Evolutionary conservation across 2,888 invertebrate genomes (phyloP).

Genomic region (Macroteleia sp.): DNA sequence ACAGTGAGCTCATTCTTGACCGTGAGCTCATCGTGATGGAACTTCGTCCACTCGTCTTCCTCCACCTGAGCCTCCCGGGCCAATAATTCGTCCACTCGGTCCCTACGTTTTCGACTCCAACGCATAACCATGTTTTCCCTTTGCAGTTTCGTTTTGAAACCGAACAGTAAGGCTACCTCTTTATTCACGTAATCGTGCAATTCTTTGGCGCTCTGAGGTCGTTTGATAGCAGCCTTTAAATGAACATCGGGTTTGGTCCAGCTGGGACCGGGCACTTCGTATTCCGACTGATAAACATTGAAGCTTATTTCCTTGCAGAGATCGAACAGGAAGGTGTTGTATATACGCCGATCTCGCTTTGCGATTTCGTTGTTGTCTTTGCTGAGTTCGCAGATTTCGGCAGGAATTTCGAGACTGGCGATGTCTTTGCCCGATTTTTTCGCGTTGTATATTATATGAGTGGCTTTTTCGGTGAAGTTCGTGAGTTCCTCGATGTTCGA

Average conservation of each 20-base stretch:
- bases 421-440: conserved; percentile 79
- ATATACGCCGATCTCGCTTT: conserved; percentile 80
- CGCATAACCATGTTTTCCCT: conserved; percentile 86
- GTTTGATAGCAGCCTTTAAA: conserved; percentile 83
- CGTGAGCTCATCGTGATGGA: conserved; percentile 88
- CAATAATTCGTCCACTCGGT: conserved; percentile 89
- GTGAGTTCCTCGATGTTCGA: conserved; percentile 84
- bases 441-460: conserved; percentile 84
- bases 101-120: conserved; percentile 88
- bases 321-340: conserved; percentile 87
- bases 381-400: conserved; percentile 76
- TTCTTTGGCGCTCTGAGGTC: conserved; percentile 84
- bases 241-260: conserved; percentile 85
- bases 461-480: conserved; percentile 83
- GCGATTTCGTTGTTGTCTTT: conserved; percentile 75
- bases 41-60: conserved; percentile 90
- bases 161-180: conserved; percentile 85
- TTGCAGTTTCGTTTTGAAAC: conserved; percentile 85
- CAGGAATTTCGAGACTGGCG: conserved; percentile 75
- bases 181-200: conserved; percentile 85
- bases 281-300: conserved; percentile 85
- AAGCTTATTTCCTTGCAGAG: conserved; percentile 87
- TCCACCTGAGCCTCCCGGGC: conserved; percentile 89
- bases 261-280: conserved; percentile 84
- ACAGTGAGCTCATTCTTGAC: conserved; percentile 87